Evolutionary conservation across 2,797 vertebrate species (phyloP), one percentile per base, ranked within the genome.

Genomic region (Microctenopoma steveboyesi): DNA sequence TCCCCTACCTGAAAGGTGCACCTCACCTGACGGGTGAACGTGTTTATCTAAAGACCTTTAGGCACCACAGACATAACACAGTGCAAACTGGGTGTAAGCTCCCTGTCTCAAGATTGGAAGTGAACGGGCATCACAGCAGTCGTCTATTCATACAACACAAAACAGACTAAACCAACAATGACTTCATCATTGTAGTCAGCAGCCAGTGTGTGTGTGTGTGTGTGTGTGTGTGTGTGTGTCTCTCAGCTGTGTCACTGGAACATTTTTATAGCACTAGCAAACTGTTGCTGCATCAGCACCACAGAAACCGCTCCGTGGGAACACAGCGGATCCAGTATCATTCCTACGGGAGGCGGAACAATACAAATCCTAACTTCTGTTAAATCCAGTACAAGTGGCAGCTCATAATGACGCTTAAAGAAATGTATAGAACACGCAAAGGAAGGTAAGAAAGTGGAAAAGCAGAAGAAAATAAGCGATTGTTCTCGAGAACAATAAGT

Each of bases 281-380:
- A 70, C 79, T 63, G 66, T 35, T 83, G 83, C 85, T 86, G 79
- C 72, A 73, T 88, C 83, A 86, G 78, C 86, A 81, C 61, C 82
- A 73, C 83, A 86, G 49, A 82, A 84, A 83, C 79, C 83, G 27
- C 74, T 71, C 77, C 50, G 69, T 58, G 52, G 79, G 66, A 62
- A 71, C 74, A 15, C 62, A 47, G 55, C 61, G 58, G 72, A 66
- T 72, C 42, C 61, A 48, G 64, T 55, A 51, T 81, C 58, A 37
- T 48, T 53, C 70, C 55, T 45, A 47, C 69, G 61, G 57, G 51
- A 75, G 54, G n/a, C 2, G 55, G 45, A 43, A 43, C 1, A 12
- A 22, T 48, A 33, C 52, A 59, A 53, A 66, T 57, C 58, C 59
- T 58, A 56, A 73, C 39, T n/a, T 5, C 56, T 6, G 39, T 28